Conservation (phyloP, 2,113 vertebrate species). For the Oreotragus oreotragus region DNA sequence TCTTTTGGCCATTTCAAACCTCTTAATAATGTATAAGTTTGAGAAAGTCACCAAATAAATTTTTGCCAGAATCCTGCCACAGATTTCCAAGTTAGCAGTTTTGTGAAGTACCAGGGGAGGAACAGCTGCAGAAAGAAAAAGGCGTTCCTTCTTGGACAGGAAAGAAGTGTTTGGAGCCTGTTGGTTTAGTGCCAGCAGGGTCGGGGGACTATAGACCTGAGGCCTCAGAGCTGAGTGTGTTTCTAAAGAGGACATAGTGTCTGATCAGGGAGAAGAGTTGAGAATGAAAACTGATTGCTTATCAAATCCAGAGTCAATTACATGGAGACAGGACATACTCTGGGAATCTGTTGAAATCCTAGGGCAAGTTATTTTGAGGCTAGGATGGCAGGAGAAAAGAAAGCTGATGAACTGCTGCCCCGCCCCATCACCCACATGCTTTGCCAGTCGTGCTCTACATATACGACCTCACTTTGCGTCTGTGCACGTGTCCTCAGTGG, state of each 20-base stretch:
- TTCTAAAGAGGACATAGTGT: background rate
- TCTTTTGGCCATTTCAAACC: background rate
- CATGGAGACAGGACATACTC: background rate
- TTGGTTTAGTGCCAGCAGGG: background rate
- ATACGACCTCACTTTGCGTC: background rate
- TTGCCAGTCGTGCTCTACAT: background rate
- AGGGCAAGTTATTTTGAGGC: background rate
- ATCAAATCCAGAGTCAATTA: background rate
- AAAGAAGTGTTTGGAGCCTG: background rate
- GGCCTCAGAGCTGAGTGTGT: background rate
- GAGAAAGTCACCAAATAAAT: background rate
- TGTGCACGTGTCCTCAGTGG: background rate
- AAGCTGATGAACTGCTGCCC: background rate
- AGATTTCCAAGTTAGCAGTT: background rate
- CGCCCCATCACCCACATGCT: background rate
- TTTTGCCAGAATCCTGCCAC: background rate
- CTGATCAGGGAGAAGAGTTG: background rate
- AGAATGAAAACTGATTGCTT: background rate
- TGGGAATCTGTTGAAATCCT: background rate
- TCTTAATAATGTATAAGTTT: background rate
- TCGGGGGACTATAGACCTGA: background rate
- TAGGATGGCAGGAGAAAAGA: background rate
- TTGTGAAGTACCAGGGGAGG: background rate
- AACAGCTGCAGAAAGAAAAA: background rate
- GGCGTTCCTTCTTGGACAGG: background rate